Evolutionary conservation across 1,140 invertebrate genomes (phyloP), one percentile per base, ranked within the genome.

Genomic region (Artemia franciscana): DNA sequence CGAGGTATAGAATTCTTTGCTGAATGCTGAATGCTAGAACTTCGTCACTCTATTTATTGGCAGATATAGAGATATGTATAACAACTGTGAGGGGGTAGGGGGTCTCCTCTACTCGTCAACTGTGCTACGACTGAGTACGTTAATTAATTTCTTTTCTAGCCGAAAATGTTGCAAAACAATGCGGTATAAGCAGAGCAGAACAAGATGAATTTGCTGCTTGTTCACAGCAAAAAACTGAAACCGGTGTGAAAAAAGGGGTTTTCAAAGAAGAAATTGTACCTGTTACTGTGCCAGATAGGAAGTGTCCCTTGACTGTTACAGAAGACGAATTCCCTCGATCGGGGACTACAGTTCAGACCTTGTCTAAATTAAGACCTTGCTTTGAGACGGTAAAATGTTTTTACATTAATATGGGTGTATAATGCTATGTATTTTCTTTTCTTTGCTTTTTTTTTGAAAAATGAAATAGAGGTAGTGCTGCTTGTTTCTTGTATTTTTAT

Each of bases 101-200:
- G n/a, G n/a, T n/a, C n/a, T n/a, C n/a, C n/a, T n/a, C n/a, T n/a
- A n/a, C n/a, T n/a, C n/a, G n/a, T n/a, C n/a, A n/a, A n/a, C n/a
- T n/a, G n/a, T n/a, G n/a, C n/a, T n/a, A n/a, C n/a, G n/a, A n/a
- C n/a, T n/a, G n/a, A n/a, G n/a, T n/a, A n/a, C n/a, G n/a, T 2
- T 51, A 12, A 2, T 51, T 51, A 51, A 51, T 51, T 51, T 3
- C 39, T 18, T 63, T 71, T 69, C 60, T 63, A 81, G 83, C 84
- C 66, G 88, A 91, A 74, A 88, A 90, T 75, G 73, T 91, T 30
- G 83, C 82, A 0, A 81, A 84, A 67, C 72, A 79, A 61, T 89
- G 78, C 71, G 73, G 74, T 5, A 78, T 91, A 57, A 78, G 76
- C 21, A 76, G 87, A 67, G 74, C 82, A 70, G 80, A 83, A 23